Evolutionary conservation across 2,797 vertebrate genomes (phyloP), one percentile per base, ranked within the genome.

Genomic region (Eidolon dupreanum): DNA sequence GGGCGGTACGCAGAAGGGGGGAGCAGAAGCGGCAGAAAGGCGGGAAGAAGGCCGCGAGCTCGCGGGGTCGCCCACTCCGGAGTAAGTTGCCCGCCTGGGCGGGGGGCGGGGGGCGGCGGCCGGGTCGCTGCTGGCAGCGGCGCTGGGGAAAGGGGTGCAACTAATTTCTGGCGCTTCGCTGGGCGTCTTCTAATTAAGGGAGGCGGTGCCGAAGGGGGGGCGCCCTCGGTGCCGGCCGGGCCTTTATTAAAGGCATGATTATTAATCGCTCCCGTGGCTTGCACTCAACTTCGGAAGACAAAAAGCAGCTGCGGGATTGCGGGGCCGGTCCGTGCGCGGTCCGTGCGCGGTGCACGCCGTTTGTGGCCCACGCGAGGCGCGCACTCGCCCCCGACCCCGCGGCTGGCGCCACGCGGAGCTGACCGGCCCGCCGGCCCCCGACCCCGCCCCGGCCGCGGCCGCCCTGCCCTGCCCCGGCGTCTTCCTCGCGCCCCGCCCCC

Each of bases 211-310:
- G 22, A 75, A 81, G 24, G 49, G 41, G 75, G 79, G 97, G 63
- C 83, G n/a, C 9, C 46, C 94, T 82, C 28, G 13, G 55, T 4
- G 81, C 94, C 5, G 31, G 63, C 74, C 38, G 1, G 92, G 92
- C 53, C 88, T 90, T 85, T 43, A 11, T 86, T 38, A 83, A 66
- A 61, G 81, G 55, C 90, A 63, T 59, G 71, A 71, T 91, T 84
- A 63, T 84, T 71, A 63, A 90, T 85, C 43, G 95, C 59, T 28
- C 81, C 17, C 5, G 36, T 3, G 49, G 65, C 65, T 90, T 16
- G 90, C 90, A 7, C 90, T 8, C 57, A 96, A 98, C 97, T 98
- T 97, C 68, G 31, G 81, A 33, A 91, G 63, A 57, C 83, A 43
- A 16, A 51, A 46, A 36, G 94, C 87, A 6, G 74, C 84, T 6